A percentile compares a stretch with the other conserved stretches of the same genome.
phyloP scores from a whole-genome alignment of 2,797 vertebrate species.

The Megaceryle alcyon region DNA sequence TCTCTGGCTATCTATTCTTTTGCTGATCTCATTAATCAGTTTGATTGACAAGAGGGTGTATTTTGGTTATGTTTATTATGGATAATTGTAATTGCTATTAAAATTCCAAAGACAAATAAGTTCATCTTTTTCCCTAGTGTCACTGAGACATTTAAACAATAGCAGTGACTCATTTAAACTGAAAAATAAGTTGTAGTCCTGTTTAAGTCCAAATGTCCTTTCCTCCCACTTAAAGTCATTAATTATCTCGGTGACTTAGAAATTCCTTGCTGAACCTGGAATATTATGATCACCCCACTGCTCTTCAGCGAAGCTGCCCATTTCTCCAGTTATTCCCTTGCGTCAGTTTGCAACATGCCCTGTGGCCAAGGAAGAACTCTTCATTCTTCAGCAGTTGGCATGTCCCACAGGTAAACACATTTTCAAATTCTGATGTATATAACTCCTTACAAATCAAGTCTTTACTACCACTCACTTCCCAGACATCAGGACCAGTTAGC shows the following conservation, averaged over 20 bases:
- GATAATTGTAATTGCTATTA: conserved; percentile 14
- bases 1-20: not conserved
- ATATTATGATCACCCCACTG: not conserved
- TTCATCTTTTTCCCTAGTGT: conserved; percentile 33
- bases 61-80: not conserved
- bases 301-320: not conserved
- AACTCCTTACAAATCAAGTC: not conserved
- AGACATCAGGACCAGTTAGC: not conserved
- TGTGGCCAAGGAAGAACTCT: not conserved
- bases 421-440: not conserved
- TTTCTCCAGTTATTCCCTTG: not conserved
- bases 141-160: conserved; percentile 52
- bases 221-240: conserved; percentile 12
- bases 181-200: conserved; percentile 18
- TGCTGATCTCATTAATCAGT: not conserved
- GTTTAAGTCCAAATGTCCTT: not conserved
- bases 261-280: not conserved
- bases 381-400: not conserved
- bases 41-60: conserved; percentile 10
- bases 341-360: not conserved
- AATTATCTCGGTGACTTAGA: not conserved
- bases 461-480: not conserved
- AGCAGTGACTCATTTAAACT: conserved; percentile 22
- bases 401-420: not conserved
- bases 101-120: conserved; percentile 27